These are phyloP conservation scores for Neodiprion pinetum DNA, from an alignment of 1,140 invertebrate species.

Conservation along the genomic window DNA sequence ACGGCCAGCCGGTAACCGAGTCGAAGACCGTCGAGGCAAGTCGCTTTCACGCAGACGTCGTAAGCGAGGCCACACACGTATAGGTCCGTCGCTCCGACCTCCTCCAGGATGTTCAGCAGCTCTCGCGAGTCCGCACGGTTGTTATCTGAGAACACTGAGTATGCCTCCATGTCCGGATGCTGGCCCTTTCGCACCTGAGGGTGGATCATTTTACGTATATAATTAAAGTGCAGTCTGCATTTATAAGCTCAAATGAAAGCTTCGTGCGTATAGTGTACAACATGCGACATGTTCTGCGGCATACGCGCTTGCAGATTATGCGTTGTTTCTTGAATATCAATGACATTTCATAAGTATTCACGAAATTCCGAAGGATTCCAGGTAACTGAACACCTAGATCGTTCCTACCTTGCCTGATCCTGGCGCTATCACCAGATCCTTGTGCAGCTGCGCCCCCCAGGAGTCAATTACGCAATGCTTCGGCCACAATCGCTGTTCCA, in stretches of 20 bases:
- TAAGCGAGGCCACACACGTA: slow-evolving; percentile 82
- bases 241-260: slow-evolving; percentile 43
- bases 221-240: slow-evolving; percentile 12
- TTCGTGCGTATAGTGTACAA: neutral
- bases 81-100: slow-evolving; percentile 72
- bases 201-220: slow-evolving; percentile 50
- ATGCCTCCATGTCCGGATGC: slow-evolving; percentile 77
- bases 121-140: slow-evolving; percentile 70
- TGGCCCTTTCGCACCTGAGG: slow-evolving; percentile 74
- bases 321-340: too few species aligned
- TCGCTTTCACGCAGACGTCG: slow-evolving; percentile 81
- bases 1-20: slow-evolving; percentile 74
- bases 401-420: slow-evolving; percentile 41
- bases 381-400: too few species aligned
- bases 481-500: slow-evolving; percentile 77
- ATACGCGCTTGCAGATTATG: too few species aligned
- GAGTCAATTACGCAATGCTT: slow-evolving; percentile 78
- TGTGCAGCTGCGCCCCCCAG: slow-evolving; percentile 78
- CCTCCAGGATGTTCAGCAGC: slow-evolving; percentile 66
- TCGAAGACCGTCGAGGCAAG: slow-evolving; percentile 69
- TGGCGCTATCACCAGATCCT: slow-evolving; percentile 68
- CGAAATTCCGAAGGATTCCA: too few species aligned
- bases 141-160: slow-evolving; percentile 85
- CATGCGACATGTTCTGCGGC: neutral
- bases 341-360: too few species aligned